Conservation (phyloP, 2,888 invertebrate genomes). For the Campoplex nolae region DNA sequence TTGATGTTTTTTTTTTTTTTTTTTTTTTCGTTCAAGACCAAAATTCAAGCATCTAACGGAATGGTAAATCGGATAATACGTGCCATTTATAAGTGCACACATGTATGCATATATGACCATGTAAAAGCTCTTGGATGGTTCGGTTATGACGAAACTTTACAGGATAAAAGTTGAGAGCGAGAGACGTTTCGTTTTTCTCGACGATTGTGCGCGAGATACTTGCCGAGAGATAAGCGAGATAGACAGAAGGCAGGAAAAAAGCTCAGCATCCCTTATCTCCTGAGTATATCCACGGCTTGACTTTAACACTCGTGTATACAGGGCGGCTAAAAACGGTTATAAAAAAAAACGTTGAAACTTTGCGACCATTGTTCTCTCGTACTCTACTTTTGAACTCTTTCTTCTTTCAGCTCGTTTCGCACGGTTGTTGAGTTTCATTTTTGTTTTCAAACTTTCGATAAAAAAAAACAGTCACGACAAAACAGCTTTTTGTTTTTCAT, state of each 20-base stretch:
- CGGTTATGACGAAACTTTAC: constrained; percentile 60
- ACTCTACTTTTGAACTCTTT: constrained; percentile 16
- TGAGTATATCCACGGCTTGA: constrained; percentile 59
- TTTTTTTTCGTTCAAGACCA: constrained; percentile 7
- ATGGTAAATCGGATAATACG: constrained; percentile 23
- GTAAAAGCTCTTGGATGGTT: constrained; percentile 53
- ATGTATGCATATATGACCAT: constrained; percentile 1
- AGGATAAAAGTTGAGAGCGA: constrained; percentile 60
- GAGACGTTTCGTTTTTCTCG: constrained; percentile 58
- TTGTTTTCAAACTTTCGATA: background rate
- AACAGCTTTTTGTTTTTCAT: constrained; percentile 1
- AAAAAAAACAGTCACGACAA: background rate
- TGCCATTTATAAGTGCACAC: constrained; percentile 8
- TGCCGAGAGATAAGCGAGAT: constrained; percentile 37
- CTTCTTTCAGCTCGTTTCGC: background rate
- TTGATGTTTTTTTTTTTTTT: background rate
- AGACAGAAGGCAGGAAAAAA: constrained; percentile 43
- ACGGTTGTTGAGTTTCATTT: constrained; percentile 2
- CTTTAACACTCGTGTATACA: constrained; percentile 48
- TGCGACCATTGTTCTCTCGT: constrained; percentile 50
- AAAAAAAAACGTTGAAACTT: constrained; percentile 43
- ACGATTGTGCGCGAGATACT: constrained; percentile 32
- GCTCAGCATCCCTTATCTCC: constrained; percentile 58
- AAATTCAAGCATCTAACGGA: constrained; percentile 32
- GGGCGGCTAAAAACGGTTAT: constrained; percentile 25